These are phyloP conservation scores for Sardinella longiceps DNA, from an alignment of 2,797 vertebrate species.

Conservation along the genomic window DNA sequence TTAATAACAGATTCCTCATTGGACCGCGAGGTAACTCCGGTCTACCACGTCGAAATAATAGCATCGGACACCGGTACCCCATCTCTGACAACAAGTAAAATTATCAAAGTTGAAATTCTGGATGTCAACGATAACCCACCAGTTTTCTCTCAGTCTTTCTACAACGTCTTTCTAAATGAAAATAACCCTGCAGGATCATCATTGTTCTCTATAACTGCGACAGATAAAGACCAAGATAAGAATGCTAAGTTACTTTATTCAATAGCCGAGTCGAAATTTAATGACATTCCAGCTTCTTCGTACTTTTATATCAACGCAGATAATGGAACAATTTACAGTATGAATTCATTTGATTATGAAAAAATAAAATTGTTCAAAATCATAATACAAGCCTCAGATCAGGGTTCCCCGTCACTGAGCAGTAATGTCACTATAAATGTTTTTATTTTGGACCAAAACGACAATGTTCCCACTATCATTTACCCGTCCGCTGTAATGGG, in stretches of 20 bases:
- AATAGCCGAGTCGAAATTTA: conserved; percentile 63
- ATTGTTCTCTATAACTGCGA: conserved; percentile 45
- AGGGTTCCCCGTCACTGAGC: conserved; percentile 69
- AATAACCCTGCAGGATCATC: conserved; percentile 39
- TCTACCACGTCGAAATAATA: conserved; percentile 35
- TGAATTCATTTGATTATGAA: conserved; percentile 79
- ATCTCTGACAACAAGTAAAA: conserved; percentile 32
- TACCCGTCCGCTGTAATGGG: conserved; percentile 68
- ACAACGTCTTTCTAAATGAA: conserved; percentile 38
- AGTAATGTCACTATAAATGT: conserved; percentile 71
- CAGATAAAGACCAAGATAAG: conserved; percentile 45
- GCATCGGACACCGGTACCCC: conserved; percentile 43
- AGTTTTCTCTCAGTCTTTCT: conserved; percentile 34
- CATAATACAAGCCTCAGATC: conserved; percentile 69
- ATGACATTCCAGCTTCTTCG: conserved; percentile 76
- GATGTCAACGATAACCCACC: conserved; percentile 50
- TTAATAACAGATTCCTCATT: conserved; percentile 33
- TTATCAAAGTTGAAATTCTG: conserved; percentile 33
- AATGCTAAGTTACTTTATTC: conserved; percentile 59
- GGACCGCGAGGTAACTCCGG: conserved; percentile 37
- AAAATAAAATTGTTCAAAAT: conserved; percentile 72
- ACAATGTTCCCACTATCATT: conserved; percentile 73
- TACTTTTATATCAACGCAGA: conserved; percentile 84
- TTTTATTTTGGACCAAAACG: conserved; percentile 74
- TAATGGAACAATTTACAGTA: conserved; percentile 81